Evolutionary conservation across 1,140 invertebrate genomes (phyloP), one percentile per base, ranked within the genome.

Genomic region (Rhagoletis zephyria): DNA sequence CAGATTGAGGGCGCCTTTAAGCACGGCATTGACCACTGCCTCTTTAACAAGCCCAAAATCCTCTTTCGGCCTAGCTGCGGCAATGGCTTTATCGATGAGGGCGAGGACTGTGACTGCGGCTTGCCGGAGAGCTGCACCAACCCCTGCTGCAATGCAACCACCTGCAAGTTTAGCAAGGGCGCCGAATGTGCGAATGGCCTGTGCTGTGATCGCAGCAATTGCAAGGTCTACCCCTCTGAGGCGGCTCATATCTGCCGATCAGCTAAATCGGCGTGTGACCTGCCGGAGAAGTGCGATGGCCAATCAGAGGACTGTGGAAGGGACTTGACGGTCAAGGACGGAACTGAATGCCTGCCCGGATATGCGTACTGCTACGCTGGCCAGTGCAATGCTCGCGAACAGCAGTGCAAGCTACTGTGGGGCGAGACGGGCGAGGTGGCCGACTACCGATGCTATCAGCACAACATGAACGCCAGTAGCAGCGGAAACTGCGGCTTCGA

Each of bases 401-500:
- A 97, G 93, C 98, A 99, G 93, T 99, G 99, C 92, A 96, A 96
- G 89, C 94, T 98, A 19, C 94, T 99, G 14, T 99, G 98, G 98
- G 99, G 98, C 19, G 96, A 96, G 0, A 97, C 97, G 0, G 98
- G 98, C 1, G 95, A 96, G 88, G 97, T 96, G 51, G 98, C 97
- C 0, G 94, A 95, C 4, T 95, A 96, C 48, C n/a, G n/a, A n/a
- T 99, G 98, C 93, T 99, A 98, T 93, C 94, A 95, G 16, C 96
- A 97, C 94, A 99, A 99, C 91, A 95, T 94, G 1, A 96, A 96
- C 89, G 98, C 98, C 1, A 95, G 94, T 60, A 94, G 96, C 51
- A 95, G 96, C 91, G 98, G 98, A n/a, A 99, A 99, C 93, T 99
- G 98, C 94, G 98, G 98, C 4, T 99, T 97, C 93, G 96, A 97